phyloP scores from a whole-genome alignment of 2,797 vertebrate genomes.

The Nannoperca australis region DNA sequence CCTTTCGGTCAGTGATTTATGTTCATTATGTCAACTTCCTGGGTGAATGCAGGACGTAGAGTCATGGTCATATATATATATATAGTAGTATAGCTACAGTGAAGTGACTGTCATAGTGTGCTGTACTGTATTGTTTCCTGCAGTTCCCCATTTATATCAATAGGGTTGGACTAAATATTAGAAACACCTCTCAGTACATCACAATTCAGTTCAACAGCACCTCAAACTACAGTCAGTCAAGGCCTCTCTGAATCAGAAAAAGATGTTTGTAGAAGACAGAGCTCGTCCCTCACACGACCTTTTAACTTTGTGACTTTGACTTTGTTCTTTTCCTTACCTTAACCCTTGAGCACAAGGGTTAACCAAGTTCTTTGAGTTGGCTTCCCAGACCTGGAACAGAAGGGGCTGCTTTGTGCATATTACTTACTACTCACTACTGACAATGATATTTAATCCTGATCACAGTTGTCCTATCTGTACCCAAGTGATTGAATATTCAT shows the following conservation, averaged over 20 bases:
- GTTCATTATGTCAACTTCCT: neutral
- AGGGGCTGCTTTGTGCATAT: too few relatives aligned
- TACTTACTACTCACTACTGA: neutral
- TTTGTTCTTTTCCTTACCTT: too few relatives aligned
- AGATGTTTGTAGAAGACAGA: neutral
- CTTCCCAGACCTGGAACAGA: too few relatives aligned
- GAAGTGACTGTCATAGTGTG: neutral
- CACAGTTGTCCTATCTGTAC: neutral
- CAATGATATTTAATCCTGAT: neutral
- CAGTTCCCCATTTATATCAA: neutral
- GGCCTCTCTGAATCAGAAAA: neutral
- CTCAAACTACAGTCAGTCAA: too few relatives aligned
- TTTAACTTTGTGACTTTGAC: neutral
- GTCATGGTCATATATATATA: neutral
- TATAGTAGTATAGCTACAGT: neutral
- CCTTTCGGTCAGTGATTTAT: neutral
- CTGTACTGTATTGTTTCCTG: neutral
- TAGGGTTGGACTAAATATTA: neutral
- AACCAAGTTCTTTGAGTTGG: too few relatives aligned
- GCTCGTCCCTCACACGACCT: neutral
- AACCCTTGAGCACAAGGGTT: too few relatives aligned
- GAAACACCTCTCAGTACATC: neutral
- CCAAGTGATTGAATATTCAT: neutral
- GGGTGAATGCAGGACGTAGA: neutral
- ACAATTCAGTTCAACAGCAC: neutral